Percentiles rank a stretch among this genome's conserved stretches.
Evolutionary conservation across 53 echinoderm and acorn worm genomes (phyloP).

Genomic region (Luidia sarsii): DNA sequence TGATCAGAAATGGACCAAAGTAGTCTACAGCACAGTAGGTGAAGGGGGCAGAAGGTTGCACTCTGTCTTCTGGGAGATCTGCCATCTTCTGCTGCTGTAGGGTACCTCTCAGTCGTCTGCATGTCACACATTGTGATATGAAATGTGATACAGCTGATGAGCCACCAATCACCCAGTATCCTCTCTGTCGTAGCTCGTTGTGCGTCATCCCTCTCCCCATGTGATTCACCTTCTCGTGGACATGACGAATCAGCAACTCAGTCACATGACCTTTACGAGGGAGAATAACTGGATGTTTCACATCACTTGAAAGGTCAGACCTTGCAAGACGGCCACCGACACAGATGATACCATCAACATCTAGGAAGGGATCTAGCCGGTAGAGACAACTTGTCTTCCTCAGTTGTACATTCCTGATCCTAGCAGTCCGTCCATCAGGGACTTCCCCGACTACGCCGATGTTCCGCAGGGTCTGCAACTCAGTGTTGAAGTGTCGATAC

Average conservation of each 20-base stretch:
- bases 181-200: neutral
- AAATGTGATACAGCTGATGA: neutral
- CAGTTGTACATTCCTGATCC: neutral
- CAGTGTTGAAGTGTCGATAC: conserved; percentile 27
- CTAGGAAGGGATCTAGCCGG: conserved; percentile 64
- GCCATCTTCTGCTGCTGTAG: conserved; percentile 12
- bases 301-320: conserved; percentile 2
- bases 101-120: neutral
- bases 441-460: conserved; percentile 8
- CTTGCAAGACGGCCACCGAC: conserved; percentile 68
- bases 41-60: too few species aligned
- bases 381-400: conserved; percentile 46
- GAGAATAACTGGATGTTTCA: conserved; percentile 37
- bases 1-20: too few species aligned
- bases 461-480: conserved; percentile 28
- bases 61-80: too few species aligned
- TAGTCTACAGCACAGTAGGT: too few species aligned
- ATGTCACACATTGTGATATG: neutral
- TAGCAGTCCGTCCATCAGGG: neutral
- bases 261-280: too few species aligned
- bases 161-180: conserved; percentile 6
- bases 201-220: conserved; percentile 27
- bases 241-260: conserved; percentile 28
- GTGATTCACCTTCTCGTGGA: conserved; percentile 25
- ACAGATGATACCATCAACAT: conserved; percentile 55